Conservation (phyloP, 2,888 invertebrate genomes). For the Fragum whitleyi region DNA sequence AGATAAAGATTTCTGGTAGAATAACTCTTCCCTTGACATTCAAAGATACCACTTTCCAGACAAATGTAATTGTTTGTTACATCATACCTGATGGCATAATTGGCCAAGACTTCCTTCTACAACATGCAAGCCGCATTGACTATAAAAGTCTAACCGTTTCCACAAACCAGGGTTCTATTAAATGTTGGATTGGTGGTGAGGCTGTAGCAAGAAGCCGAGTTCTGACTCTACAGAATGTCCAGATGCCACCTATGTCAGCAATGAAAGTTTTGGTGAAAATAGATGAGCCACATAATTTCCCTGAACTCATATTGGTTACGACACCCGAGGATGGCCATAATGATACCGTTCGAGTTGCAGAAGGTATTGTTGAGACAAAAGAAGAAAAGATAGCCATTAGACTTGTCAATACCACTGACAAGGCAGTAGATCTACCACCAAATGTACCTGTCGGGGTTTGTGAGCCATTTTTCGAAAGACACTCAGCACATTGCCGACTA, state of each 20-base stretch:
- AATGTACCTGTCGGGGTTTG: constrained; percentile 4
- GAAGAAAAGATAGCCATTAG: too few species aligned
- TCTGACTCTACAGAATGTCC: not conserved
- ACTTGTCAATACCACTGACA: not conserved
- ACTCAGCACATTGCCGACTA: not conserved
- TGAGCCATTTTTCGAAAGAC: not conserved
- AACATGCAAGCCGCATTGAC: constrained; percentile 12
- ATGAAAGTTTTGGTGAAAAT: not conserved
- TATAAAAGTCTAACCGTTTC: constrained; percentile 11
- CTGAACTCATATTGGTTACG: not conserved
- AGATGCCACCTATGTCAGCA: not conserved
- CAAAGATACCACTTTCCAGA: constrained; percentile 6
- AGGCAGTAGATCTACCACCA: not conserved
- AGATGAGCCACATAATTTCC: not conserved
- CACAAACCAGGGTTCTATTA: not conserved
- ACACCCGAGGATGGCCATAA: not conserved
- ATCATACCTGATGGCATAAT: constrained; percentile 29
- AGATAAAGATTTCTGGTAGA: constrained; percentile 7
- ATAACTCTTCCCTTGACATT: constrained; percentile 7
- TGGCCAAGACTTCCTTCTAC: constrained; percentile 47
- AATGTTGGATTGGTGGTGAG: not conserved
- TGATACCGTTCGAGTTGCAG: too few species aligned
- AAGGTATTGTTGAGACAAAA: not conserved
- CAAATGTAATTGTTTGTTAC: constrained; percentile 33
- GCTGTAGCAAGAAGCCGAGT: not conserved